Percentiles rank a stretch among this genome's conserved stretches.
phyloP scores from a whole-genome alignment of 2,888 invertebrate species.

The Drosophila birchii region DNA sequence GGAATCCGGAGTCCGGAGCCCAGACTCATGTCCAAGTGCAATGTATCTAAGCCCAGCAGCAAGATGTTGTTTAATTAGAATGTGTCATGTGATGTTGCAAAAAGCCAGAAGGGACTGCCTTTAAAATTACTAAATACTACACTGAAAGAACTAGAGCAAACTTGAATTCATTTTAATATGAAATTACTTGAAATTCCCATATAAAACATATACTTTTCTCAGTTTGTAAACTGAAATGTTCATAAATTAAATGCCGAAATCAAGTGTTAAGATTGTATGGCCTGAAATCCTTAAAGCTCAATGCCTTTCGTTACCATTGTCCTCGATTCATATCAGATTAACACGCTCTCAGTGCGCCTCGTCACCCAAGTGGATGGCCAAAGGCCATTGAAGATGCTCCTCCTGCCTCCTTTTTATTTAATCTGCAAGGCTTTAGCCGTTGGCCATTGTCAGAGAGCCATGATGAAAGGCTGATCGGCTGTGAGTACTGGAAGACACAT shows the following conservation, averaged over 20 bases:
- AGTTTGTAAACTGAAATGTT: too few species aligned
- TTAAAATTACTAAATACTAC: background rate
- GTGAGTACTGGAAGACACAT: conserved; percentile 3
- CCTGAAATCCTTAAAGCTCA: background rate
- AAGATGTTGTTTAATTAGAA: conserved; percentile 14
- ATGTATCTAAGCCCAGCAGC: background rate
- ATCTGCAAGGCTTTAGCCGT: background rate
- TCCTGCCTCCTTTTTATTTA: conserved; percentile 1
- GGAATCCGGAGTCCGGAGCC: too few species aligned
- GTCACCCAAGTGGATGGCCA: conserved; percentile 5
- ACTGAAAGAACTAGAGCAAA: background rate
- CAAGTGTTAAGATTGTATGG: background rate
- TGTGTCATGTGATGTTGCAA: conserved; percentile 11
- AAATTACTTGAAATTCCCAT: background rate
- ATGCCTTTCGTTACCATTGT: background rate
- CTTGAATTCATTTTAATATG: background rate
- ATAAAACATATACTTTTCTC: background rate
- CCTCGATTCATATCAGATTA: background rate
- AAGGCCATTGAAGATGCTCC: background rate
- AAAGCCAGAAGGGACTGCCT: background rate
- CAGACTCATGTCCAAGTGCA: conserved; percentile 9
- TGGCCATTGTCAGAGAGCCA: background rate
- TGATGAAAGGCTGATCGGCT: conserved; percentile 8
- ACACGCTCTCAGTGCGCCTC: conserved; percentile 1
- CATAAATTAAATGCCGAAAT: background rate